These are phyloP conservation scores for Oceanites oceanicus DNA, from an alignment of 2,113 vertebrate species.

Conservation along the genomic window DNA sequence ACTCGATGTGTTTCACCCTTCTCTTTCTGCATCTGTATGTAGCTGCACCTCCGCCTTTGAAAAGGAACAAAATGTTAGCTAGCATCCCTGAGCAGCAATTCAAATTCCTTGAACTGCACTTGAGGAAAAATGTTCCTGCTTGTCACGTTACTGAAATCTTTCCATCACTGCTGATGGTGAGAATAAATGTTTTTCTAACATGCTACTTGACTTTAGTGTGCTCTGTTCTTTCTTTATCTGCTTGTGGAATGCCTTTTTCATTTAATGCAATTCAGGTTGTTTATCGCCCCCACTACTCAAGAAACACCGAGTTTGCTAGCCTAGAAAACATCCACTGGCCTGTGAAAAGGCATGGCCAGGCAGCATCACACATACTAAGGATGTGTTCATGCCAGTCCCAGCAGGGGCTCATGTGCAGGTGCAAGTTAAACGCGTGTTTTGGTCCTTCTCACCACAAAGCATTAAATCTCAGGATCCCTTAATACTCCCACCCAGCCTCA, in stretches of 20 bases:
- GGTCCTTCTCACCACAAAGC: neutral
- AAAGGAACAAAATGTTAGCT: neutral
- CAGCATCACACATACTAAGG: neutral
- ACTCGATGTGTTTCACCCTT: neutral
- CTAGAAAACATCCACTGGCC: neutral
- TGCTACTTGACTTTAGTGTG: neutral
- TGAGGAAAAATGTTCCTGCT: neutral
- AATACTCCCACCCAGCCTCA: constrained; percentile 15
- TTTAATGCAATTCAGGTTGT: neutral
- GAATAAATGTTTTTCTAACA: neutral
- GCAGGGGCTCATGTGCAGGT: neutral
- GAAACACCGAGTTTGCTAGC: neutral
- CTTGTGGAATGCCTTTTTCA: neutral
- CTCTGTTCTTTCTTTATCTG: neutral
- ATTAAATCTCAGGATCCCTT: constrained; percentile 27
- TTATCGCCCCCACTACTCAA: neutral
- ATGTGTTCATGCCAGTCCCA: neutral
- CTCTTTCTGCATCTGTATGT: neutral
- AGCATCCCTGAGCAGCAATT: neutral
- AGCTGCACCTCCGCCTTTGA: neutral
- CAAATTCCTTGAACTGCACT: neutral
- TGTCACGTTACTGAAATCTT: neutral
- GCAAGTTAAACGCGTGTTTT: neutral
- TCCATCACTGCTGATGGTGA: neutral
- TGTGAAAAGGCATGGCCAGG: neutral